A percentile compares a stretch with the other conserved stretches of the same genome.
Conservation (phyloP, 2,113 vertebrate species). For the Mesoclemmys tuberculata region DNA sequence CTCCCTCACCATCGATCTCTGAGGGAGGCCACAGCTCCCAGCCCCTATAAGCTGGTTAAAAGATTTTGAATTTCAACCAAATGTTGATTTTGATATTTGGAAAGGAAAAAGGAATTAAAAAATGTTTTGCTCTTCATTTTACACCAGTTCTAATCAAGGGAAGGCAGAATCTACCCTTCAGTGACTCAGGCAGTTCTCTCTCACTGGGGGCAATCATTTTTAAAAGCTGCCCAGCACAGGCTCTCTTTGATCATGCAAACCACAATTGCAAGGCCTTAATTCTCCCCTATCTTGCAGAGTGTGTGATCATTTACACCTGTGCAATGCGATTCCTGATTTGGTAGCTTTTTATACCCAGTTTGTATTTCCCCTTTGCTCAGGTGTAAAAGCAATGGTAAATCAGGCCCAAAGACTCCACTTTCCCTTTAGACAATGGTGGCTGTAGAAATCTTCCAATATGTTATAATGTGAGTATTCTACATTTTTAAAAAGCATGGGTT, state of each 20-base stretch:
- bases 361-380: neutral
- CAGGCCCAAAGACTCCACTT: neutral
- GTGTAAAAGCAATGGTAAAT: neutral
- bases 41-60: no score
- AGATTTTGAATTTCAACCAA: no score
- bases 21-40: no score
- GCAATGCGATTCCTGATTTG: neutral
- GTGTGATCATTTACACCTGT: neutral
- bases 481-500: rapidly evolving
- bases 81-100: no score
- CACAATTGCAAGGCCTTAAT: neutral
- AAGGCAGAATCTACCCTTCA: no score
- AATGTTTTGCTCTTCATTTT: no score
- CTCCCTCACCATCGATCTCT: no score
- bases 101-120: no score
- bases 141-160: no score
- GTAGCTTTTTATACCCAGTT: neutral
- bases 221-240: neutral
- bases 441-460: neutral
- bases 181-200: no score
- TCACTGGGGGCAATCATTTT: neutral
- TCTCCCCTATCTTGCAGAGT: neutral
- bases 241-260: neutral
- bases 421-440: neutral
- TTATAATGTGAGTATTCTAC: neutral